Evolutionary conservation across 2,888 invertebrate genomes (phyloP).

Genomic region (Blastobasis lacticolella): DNA sequence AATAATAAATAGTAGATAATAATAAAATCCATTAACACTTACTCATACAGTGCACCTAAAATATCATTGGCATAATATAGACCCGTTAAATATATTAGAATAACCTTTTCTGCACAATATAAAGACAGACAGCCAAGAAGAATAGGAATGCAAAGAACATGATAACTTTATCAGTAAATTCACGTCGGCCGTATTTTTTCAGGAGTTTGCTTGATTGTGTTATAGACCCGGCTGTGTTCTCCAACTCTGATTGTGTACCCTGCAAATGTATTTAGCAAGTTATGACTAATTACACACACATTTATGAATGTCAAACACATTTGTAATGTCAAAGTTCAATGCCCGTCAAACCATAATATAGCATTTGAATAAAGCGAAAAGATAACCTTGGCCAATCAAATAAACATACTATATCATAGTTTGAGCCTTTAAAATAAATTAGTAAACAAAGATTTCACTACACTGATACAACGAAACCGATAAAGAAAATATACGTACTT

Average conservation of each 20-base stretch:
- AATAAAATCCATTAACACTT: background rate
- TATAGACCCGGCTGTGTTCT: conserved; percentile 89
- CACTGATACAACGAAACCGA: no score
- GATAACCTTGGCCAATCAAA: no score
- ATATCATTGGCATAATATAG: background rate
- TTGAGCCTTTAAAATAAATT: no score
- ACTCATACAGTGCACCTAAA: background rate
- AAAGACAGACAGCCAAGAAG: conserved; percentile 92
- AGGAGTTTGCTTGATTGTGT: conserved; percentile 92
- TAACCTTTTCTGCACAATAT: conserved; percentile 92
- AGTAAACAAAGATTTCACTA: no score
- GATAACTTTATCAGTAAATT: conserved; percentile 95
- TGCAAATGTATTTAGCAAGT: conserved; percentile 25
- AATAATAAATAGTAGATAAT: background rate
- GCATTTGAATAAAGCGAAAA: no score
- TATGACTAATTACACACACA: no score
- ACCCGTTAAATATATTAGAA: conserved; percentile 65
- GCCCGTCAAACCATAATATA: no score
- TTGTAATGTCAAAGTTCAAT: no score
- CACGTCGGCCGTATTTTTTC: conserved; percentile 94
- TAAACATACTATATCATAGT: no score
- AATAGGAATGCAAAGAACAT: conserved; percentile 90
- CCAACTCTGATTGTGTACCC: conserved; percentile 87
- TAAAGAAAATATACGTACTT: no score
- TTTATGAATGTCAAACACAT: no score